A percentile compares a stretch with the other conserved stretches of the same genome.
These are phyloP conservation scores for Takifugu flavidus DNA, from an alignment of 2,113 vertebrate species.

Conservation along the genomic window DNA sequence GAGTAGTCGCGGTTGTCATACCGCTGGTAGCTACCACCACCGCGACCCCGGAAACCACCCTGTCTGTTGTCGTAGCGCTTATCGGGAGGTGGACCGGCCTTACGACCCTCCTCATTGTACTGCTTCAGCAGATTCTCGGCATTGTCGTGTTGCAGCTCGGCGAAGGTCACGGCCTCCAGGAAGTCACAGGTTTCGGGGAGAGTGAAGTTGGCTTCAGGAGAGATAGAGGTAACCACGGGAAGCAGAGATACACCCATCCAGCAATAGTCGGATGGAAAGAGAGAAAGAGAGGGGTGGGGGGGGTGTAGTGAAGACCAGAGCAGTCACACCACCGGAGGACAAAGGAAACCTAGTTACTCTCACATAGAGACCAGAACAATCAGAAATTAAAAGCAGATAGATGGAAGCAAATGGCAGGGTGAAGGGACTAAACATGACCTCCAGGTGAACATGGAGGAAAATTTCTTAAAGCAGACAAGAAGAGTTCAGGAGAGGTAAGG, in stretches of 20 bases:
- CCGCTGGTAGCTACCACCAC: slow-evolving; percentile 75
- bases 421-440: slow-evolving; percentile 64
- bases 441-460: slow-evolving; percentile 62
- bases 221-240: slow-evolving; percentile 49
- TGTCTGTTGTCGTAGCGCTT: slow-evolving; percentile 87
- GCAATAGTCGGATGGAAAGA: slow-evolving; percentile 40
- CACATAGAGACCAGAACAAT: slow-evolving; percentile 26
- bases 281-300: slow-evolving; percentile 25
- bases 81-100: slow-evolving; percentile 84
- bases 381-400: slow-evolving; percentile 54
- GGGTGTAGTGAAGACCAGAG: slow-evolving; percentile 66
- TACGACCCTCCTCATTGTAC: slow-evolving; percentile 89
- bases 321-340: slow-evolving; percentile 72
- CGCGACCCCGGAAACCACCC: slow-evolving; percentile 75
- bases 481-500: slow-evolving; percentile 54
- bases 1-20: slow-evolving; percentile 81
- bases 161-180: slow-evolving; percentile 81
- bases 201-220: slow-evolving; percentile 82
- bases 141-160: slow-evolving; percentile 82
- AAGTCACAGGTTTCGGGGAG: slow-evolving; percentile 86
- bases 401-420: slow-evolving; percentile 55
- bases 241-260: slow-evolving; percentile 53
- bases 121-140: slow-evolving; percentile 82
- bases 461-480: slow-evolving; percentile 65
- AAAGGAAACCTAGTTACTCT: slow-evolving; percentile 64